Base-by-base conservation (phyloP, 2,888 invertebrate genomes). In the Ecliptopera silaceata region DNA sequence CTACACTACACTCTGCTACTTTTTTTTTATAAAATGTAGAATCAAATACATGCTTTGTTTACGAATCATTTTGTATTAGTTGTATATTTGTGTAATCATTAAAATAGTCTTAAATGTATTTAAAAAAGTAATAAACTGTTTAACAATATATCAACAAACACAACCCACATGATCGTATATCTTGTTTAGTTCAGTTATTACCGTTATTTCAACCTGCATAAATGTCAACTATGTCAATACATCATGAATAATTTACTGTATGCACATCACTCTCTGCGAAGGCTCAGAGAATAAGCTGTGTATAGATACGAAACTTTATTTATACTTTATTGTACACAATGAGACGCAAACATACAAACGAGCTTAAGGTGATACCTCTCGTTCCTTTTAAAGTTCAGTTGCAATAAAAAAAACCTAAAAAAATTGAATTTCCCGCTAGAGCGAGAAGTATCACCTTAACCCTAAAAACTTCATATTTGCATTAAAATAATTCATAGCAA, bases 101-200 rank as follows among this genome's bases (percentile, higher is more conserved):
- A 31, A 39, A n/a, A 42, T 29, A 29, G 43, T 31, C 43, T 42
- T 39, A 32, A 5, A 8, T 42, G 42, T 15, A 29, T 48, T 39
- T n/a, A 18, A 26, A 32, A 11, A 29, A 48, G 42, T 20, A 10
- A 47, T 54, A 47, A 46, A 54, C 18, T 17, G 10, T 22, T 48
- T 17, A 15, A n/a, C 11, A 39, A 48, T 59, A 43, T 43, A 50
- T 42, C 39, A 15, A 55, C 26, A 31, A 39, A 45, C 41, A 13
- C 18, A 8, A 22, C 59, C 52, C 56, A 60, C 59, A 60, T 60
- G 59, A 12, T 56, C 59, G 50, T 54, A 59, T 59, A 50, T 54
- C 49, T 44, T 39, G 13, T n/a, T 39, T 26, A 47, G 54, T 59
- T 56, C 49, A 56, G 39, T 56, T 54, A 54, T 54, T 50, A 46